phyloP scores from a whole-genome alignment of 1,140 invertebrate species.

The Drosophila bifasciata region DNA sequence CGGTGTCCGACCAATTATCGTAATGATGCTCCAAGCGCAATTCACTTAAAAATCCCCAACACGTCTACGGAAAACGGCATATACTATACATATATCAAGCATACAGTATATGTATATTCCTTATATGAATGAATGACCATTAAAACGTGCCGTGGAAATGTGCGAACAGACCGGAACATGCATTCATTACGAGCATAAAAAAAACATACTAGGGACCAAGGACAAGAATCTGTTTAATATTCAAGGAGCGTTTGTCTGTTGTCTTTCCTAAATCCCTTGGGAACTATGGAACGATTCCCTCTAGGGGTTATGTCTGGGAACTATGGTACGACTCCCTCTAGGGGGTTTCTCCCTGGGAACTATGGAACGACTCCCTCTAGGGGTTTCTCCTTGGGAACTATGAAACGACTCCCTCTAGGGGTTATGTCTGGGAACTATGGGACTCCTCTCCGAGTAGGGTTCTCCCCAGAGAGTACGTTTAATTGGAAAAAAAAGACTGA shows the following conservation, averaged over 20 bases:
- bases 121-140: slow-evolving; percentile 27
- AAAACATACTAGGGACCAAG: slow-evolving; percentile 20
- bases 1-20: slow-evolving; percentile 59
- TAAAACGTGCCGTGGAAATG: slow-evolving; percentile 30
- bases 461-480: slow-evolving; percentile 59
- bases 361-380: no score
- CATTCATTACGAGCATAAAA: slow-evolving; percentile 32
- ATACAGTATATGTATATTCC: no score
- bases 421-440: slow-evolving; percentile 42
- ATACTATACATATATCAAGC: slow-evolving; percentile 39
- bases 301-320: no score
- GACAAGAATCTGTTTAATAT: slow-evolving; percentile 58
- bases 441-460: slow-evolving; percentile 16
- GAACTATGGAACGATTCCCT: slow-evolving; percentile 42
- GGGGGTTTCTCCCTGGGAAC: no score
- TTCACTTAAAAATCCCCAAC: slow-evolving; percentile 50
- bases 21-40: slow-evolving; percentile 49
- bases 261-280: slow-evolving; percentile 12
- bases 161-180: slow-evolving; percentile 42
- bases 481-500: slow-evolving; percentile 41
- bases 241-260: slow-evolving; percentile 18
- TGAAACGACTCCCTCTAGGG: no score
- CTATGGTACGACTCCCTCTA: no score
- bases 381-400: no score
- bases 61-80: slow-evolving; percentile 43